Percentiles rank a stretch among this genome's conserved stretches.
Conservation (phyloP, 1,140 invertebrate species). For the Anastatus disparis region DNA sequence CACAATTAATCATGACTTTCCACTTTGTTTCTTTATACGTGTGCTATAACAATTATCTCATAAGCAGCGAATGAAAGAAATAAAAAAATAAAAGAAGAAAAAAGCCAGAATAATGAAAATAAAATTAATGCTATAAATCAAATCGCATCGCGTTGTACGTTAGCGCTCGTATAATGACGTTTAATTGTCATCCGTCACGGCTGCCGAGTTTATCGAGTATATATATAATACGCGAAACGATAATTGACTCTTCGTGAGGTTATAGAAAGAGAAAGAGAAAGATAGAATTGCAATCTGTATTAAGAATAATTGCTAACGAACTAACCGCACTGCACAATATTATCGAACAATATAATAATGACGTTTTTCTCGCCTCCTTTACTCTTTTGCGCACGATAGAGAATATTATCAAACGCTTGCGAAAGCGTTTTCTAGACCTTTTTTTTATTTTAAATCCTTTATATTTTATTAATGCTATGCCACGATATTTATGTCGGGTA, state of each 20-base stretch:
- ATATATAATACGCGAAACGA: too few relatives aligned
- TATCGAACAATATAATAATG: constrained; percentile 6
- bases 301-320: constrained; percentile 28
- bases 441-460: too few relatives aligned
- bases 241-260: constrained; percentile 19
- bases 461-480: too few relatives aligned
- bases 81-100: too few relatives aligned
- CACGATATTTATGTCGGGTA: too few relatives aligned
- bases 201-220: constrained; percentile 15
- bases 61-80: too few relatives aligned
- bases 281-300: not conserved
- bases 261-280: not conserved
- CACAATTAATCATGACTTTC: too few relatives aligned
- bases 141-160: not conserved
- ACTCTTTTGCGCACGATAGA: too few relatives aligned
- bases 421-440: too few relatives aligned
- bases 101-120: not conserved
- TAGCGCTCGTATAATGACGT: constrained; percentile 15
- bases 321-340: not conserved
- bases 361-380: not conserved
- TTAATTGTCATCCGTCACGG: constrained; percentile 30
- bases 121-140: constrained; percentile 18
- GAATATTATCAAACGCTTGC: too few relatives aligned
- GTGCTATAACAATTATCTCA: constrained; percentile 8
- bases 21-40: too few relatives aligned